phyloP scores from a whole-genome alignment of 1,140 invertebrate species.

The Venturia canescens region DNA sequence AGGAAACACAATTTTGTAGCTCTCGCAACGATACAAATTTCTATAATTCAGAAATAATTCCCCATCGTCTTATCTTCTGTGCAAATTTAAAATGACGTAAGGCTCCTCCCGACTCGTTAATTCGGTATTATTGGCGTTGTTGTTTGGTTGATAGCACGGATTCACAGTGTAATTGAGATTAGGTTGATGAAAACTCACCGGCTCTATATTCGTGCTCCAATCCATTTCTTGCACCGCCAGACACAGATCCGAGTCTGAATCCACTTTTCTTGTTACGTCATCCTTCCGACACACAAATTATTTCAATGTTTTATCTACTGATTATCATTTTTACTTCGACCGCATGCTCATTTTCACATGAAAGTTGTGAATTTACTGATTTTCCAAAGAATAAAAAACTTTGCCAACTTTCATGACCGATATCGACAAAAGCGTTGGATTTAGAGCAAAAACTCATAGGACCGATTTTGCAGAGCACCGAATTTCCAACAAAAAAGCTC shows the following conservation, averaged over 20 bases:
- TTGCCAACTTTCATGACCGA: no score
- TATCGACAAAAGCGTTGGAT: not conserved
- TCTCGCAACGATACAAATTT: no score
- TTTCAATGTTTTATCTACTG: slow-evolving; percentile 14
- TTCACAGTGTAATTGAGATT: slow-evolving; percentile 77
- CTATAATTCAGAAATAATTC: no score
- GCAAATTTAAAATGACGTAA: slow-evolving; percentile 75
- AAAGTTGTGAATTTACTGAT: no score
- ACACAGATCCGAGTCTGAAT: slow-evolving; percentile 92
- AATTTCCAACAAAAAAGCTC: no score
- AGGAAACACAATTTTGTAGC: slow-evolving; percentile 17
- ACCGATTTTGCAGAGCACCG: no score
- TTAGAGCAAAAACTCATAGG: not conserved
- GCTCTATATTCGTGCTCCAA: slow-evolving; percentile 71
- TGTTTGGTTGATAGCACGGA: slow-evolving; percentile 76
- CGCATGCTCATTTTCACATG: no score
- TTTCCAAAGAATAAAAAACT: not conserved
- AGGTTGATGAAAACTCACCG: slow-evolving; percentile 77
- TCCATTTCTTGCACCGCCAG: slow-evolving; percentile 82
- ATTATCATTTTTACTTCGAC: slow-evolving; percentile 29
- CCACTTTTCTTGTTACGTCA: slow-evolving; percentile 80
- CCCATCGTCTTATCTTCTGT: slow-evolving; percentile 67
- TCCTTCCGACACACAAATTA: no score
- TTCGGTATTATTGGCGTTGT: slow-evolving; percentile 60
- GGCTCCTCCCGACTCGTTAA: slow-evolving; percentile 73